Evolutionary conservation across 2,113 vertebrate genomes (phyloP).

Genomic region (Chinchilla lanigera): DNA sequence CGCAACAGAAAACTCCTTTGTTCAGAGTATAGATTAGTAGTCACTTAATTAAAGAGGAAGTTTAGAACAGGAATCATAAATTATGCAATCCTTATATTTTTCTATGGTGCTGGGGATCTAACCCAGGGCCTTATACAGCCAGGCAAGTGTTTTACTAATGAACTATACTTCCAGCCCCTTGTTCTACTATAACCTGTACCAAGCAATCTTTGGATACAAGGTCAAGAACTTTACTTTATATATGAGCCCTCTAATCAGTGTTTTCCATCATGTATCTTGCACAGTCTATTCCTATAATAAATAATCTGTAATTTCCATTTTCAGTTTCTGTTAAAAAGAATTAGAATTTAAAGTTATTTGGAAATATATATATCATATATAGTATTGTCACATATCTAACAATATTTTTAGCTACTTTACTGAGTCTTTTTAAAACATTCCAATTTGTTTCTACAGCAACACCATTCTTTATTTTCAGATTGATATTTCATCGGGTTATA

Average conservation of each 20-base stretch:
- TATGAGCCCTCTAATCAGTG: not conserved
- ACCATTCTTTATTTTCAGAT: constrained; percentile 30
- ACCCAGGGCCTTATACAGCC: rapidly evolving
- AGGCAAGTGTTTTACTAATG: not conserved
- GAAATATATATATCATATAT: not conserved
- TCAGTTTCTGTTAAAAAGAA: not conserved
- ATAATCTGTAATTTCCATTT: not conserved
- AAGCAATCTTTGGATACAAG: not conserved
- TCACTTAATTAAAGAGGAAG: not conserved
- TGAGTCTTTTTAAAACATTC: constrained; percentile 30
- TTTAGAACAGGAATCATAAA: not conserved
- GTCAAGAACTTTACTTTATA: not conserved
- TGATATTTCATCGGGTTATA: constrained; percentile 12
- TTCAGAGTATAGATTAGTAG: not conserved
- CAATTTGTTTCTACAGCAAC: constrained; percentile 44
- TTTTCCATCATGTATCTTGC: not conserved
- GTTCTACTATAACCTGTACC: not conserved
- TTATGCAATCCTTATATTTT: not conserved
- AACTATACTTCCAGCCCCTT: not conserved
- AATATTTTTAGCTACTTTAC: not conserved
- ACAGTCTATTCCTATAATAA: not conserved
- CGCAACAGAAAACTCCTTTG: not conserved
- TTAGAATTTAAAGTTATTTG: not conserved
- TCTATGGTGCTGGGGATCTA: not conserved
- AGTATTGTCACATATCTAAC: not conserved